These are phyloP conservation scores for Coelinius sp. DNA, from an alignment of 2,888 invertebrate genomes.

Conservation along the genomic window DNA sequence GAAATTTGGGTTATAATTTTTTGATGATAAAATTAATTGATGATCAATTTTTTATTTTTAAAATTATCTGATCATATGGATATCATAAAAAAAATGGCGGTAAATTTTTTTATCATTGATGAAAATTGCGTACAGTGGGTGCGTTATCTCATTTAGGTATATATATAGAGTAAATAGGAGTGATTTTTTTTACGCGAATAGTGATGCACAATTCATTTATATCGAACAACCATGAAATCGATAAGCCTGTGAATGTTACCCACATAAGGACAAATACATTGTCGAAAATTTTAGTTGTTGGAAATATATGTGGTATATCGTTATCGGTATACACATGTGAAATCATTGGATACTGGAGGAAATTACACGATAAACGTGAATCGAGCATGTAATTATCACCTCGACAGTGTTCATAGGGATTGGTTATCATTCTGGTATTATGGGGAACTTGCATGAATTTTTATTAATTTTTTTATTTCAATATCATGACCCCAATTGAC, in stretches of 20 bases:
- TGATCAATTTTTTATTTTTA: too few species aligned
- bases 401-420: conserved; percentile 46
- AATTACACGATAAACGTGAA: conserved; percentile 65
- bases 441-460: too few species aligned
- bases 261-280: conserved; percentile 34
- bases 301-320: conserved; percentile 52
- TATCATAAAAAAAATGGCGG: too few species aligned
- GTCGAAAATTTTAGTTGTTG: conserved; percentile 22
- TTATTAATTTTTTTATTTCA: not conserved
- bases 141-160: conserved; percentile 1
- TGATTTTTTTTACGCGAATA: not conserved
- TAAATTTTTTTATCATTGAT: conserved; percentile 6
- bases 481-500: too few species aligned
- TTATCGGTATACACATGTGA: conserved; percentile 59
- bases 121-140: not conserved
- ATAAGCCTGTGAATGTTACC: conserved; percentile 31
- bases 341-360: conserved; percentile 58
- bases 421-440: not conserved
- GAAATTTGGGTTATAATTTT: not conserved
- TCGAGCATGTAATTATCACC: conserved; percentile 67
- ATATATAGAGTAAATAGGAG: not conserved
- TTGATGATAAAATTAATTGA: too few species aligned
- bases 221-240: conserved; percentile 28
- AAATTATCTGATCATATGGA: too few species aligned
- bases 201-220: conserved; percentile 22